These are phyloP conservation scores for Malurus melanocephalus DNA, from an alignment of 2,113 vertebrate species.

Conservation along the genomic window DNA sequence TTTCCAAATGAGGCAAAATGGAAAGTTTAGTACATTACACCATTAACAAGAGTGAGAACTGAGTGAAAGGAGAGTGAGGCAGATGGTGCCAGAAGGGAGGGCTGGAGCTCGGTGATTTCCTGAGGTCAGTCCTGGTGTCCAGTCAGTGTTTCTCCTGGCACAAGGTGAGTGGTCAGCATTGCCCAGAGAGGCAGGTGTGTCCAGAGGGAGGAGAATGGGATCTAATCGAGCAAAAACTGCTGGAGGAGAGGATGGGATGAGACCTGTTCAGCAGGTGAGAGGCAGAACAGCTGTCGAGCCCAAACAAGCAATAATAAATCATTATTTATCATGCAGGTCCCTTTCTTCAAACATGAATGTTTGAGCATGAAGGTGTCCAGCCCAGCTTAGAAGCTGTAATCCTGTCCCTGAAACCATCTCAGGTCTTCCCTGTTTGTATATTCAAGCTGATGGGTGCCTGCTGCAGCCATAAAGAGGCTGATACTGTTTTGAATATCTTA, in stretches of 20 bases:
- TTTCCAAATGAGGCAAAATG: not conserved
- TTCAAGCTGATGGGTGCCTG: not conserved
- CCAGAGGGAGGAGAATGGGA: not conserved
- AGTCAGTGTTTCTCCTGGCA: not conserved
- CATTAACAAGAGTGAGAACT: not conserved
- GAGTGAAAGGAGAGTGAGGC: not conserved
- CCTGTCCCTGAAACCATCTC: not conserved
- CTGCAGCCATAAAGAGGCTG: not conserved
- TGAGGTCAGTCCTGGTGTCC: not conserved
- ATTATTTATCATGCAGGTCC: not conserved
- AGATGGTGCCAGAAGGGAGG: not conserved
- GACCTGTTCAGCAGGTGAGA: not conserved
- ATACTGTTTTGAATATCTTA: not conserved
- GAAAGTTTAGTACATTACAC: not conserved
- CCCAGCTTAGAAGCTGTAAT: not conserved
- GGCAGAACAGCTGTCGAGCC: not conserved
- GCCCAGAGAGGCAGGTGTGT: not conserved
- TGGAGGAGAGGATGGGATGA: not conserved
- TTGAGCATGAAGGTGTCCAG: not conserved
- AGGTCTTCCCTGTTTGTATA: not conserved
- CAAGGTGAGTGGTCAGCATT: accelerated
- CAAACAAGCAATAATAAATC: not conserved
- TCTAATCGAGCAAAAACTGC: accelerated
- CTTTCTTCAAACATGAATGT: not conserved
- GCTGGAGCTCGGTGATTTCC: not conserved